These are phyloP conservation scores for Agonopterix subpropinquella DNA, from an alignment of 2,888 invertebrate genomes.

Conservation along the genomic window DNA sequence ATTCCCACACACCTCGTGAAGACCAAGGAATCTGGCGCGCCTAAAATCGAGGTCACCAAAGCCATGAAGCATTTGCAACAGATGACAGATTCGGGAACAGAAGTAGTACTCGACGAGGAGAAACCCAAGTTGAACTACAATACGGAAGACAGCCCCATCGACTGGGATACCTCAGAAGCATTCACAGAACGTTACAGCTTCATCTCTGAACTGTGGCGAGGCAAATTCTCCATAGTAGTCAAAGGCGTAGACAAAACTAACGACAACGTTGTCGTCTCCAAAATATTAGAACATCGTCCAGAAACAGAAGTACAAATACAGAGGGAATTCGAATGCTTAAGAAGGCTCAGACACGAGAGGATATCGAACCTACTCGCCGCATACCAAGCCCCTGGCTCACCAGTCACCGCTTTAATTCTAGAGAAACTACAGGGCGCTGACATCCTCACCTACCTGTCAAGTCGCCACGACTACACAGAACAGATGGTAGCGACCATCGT, in stretches of 20 bases:
- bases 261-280: conserved; percentile 88
- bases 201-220: conserved; percentile 89
- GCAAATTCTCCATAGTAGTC: conserved; percentile 89
- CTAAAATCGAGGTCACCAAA: conserved; percentile 85
- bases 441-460: conserved; percentile 90
- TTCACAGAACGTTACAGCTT: conserved; percentile 87
- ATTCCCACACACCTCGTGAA: conserved; percentile 85
- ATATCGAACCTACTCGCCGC: conserved; percentile 85
- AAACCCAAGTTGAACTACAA: conserved; percentile 83
- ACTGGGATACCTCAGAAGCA: conserved; percentile 81
- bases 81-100: conserved; percentile 88
- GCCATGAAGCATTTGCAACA: conserved; percentile 91
- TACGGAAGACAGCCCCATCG: conserved; percentile 83
- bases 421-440: conserved; percentile 95
- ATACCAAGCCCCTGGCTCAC: conserved; percentile 80
- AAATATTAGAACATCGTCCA: conserved; percentile 83
- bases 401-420: conserved; percentile 82
- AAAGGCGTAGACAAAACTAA: conserved; percentile 84
- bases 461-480: conserved; percentile 93
- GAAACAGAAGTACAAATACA: conserved; percentile 81
- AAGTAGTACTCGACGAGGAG: conserved; percentile 78
- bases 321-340: conserved; percentile 89
- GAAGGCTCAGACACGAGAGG: conserved; percentile 90
- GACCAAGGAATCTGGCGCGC: conserved; percentile 80
- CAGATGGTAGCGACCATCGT: conserved; percentile 93